These are phyloP conservation scores for rabbit (Oryctolagus cuniculus) DNA, from an alignment of 2,113 vertebrate genomes.

Conservation along the genomic window DNA sequence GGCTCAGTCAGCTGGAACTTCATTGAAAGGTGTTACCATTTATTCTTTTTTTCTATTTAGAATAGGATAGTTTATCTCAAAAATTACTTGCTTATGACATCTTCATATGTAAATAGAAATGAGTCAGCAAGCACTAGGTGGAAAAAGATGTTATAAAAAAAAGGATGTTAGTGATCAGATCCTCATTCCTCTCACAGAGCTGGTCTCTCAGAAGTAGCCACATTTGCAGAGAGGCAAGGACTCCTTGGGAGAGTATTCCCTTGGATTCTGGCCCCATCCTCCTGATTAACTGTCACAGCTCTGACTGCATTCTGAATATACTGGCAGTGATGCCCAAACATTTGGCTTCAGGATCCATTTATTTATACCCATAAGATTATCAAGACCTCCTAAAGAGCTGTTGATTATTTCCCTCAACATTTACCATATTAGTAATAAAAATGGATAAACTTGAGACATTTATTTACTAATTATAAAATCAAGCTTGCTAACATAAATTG, in stretches of 20 bases:
- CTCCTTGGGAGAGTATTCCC: neutral
- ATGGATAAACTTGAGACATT: neutral
- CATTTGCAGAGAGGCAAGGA: neutral
- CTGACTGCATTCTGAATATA: neutral
- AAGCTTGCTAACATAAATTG: neutral
- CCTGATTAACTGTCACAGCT: neutral
- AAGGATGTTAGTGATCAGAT: neutral
- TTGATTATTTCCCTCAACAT: constrained; percentile 34
- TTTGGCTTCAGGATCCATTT: constrained; percentile 16
- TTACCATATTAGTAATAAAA: constrained; percentile 41
- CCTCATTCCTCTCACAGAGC: neutral
- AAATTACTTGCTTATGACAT: neutral
- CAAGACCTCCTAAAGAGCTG: neutral
- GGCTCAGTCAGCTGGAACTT: neutral
- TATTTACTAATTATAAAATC: neutral
- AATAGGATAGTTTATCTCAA: neutral
- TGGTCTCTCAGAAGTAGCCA: neutral
- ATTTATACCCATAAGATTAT: constrained; percentile 2
- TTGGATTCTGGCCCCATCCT: neutral
- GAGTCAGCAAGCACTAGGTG: neutral
- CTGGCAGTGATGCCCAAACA: constrained; percentile 19
- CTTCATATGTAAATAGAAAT: constrained; percentile 40
- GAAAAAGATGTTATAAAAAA: neutral
- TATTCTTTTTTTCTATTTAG: neutral
- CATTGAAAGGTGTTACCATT: neutral